Evolutionary conservation across 2,797 vertebrate species (phyloP).

Genomic region (Periparus ater): DNA sequence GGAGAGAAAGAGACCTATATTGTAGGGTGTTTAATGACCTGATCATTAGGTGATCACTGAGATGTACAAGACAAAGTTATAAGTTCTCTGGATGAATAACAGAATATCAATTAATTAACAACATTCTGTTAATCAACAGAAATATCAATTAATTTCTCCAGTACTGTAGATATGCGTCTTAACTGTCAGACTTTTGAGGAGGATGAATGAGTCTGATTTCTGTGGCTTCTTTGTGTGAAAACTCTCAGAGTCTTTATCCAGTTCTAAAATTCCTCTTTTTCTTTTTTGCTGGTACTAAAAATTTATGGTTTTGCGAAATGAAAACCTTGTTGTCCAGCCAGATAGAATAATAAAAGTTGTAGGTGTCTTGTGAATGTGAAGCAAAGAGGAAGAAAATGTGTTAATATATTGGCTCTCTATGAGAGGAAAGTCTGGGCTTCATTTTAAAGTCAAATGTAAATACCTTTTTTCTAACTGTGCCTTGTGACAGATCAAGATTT

Average conservation of each 20-base stretch:
- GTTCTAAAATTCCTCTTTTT: neutral
- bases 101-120: neutral
- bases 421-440: neutral
- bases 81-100: neutral
- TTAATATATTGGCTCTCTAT: neutral
- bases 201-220: neutral
- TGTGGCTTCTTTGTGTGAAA: neutral
- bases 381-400: neutral
- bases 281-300: neutral
- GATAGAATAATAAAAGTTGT: conserved; percentile 7
- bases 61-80: neutral
- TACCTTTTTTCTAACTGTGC: conserved; percentile 33
- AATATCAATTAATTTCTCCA: neutral
- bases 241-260: neutral
- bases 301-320: neutral
- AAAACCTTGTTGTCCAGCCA: neutral
- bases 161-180: neutral
- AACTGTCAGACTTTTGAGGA: neutral
- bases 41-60: neutral
- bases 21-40: neutral
- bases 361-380: neutral
- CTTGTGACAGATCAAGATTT: neutral
- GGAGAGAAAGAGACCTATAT: neutral
- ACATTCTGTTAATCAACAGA: too few relatives aligned
- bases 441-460: conserved; percentile 48